Conservation (phyloP, 2,888 invertebrate species). For the Rotaria macrura region DNA sequence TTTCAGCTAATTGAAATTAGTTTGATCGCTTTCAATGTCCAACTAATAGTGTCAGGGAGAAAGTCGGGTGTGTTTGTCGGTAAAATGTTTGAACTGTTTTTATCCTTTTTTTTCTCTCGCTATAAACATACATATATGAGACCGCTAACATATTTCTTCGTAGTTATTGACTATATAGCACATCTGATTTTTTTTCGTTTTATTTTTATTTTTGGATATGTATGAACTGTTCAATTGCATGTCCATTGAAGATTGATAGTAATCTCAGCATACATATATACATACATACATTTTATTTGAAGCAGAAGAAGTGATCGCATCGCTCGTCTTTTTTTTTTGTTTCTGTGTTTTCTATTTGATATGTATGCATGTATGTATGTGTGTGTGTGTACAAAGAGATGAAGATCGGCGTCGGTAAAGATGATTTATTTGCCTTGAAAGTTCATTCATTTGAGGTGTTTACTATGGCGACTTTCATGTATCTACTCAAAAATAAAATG, state of each 20-base stretch:
- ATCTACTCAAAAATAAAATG: not conserved
- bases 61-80: not conserved
- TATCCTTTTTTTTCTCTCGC: not conserved
- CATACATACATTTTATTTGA: not conserved
- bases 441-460: not conserved
- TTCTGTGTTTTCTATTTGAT: not conserved
- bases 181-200: not conserved
- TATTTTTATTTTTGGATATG: not conserved
- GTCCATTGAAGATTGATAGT: not conserved
- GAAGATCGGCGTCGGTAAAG: not conserved
- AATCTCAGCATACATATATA: not conserved
- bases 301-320: not conserved
- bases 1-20: not conserved
- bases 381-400: slow-evolving; percentile 19
- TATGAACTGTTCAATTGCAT: slow-evolving; percentile 12
- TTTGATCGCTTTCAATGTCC: not conserved
- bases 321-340: not conserved
- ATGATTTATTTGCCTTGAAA: slow-evolving; percentile 15
- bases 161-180: not conserved
- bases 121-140: not conserved
- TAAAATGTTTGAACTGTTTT: not conserved
- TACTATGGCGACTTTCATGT: not conserved
- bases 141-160: not conserved
- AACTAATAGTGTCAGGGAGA: not conserved
- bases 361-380: no score